Conservation (phyloP, 1,140 invertebrate genomes). For the Arion vulgaris region DNA sequence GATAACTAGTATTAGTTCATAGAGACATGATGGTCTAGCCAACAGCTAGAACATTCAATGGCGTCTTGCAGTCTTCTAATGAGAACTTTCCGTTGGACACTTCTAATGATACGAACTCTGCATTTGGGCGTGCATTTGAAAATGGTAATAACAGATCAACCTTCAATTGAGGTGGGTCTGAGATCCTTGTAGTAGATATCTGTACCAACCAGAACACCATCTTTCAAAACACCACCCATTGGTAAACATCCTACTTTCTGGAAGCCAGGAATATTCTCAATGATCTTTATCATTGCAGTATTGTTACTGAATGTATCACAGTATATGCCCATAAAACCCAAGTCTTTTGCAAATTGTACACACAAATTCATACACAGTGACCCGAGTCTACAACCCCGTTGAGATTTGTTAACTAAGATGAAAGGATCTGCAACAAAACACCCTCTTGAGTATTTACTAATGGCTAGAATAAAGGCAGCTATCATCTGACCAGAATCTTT, state of each 20-base stretch:
- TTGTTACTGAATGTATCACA: slow-evolving; percentile 60
- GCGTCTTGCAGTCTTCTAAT: too few species aligned
- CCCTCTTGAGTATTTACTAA: slow-evolving; percentile 58
- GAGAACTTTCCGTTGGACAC: too few species aligned
- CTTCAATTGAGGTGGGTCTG: not conserved
- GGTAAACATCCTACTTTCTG: slow-evolving; percentile 54
- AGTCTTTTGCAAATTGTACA: slow-evolving; percentile 46
- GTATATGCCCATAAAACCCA: slow-evolving; percentile 57
- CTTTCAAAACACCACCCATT: slow-evolving; percentile 52
- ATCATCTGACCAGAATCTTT: slow-evolving; percentile 50
- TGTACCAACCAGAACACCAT: slow-evolving; percentile 49
- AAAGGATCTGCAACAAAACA: slow-evolving; percentile 54
- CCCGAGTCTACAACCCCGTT: slow-evolving; percentile 49
- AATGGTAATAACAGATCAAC: not conserved
- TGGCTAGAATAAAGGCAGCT: slow-evolving; percentile 55
- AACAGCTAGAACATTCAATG: too few species aligned
- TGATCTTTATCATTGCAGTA: slow-evolving; percentile 49
- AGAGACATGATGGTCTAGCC: too few species aligned
- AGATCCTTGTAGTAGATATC: slow-evolving; percentile 56
- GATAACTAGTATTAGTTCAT: too few species aligned
- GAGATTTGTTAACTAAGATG: slow-evolving; percentile 50
- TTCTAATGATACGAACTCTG: too few species aligned
- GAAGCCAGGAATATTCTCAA: slow-evolving; percentile 53
- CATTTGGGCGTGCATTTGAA: too few species aligned
- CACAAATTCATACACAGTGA: slow-evolving; percentile 47